Evolutionary conservation across 2,113 vertebrate species (phyloP), one percentile per base, ranked within the genome.

Genomic region (Mustela nigripes): DNA sequence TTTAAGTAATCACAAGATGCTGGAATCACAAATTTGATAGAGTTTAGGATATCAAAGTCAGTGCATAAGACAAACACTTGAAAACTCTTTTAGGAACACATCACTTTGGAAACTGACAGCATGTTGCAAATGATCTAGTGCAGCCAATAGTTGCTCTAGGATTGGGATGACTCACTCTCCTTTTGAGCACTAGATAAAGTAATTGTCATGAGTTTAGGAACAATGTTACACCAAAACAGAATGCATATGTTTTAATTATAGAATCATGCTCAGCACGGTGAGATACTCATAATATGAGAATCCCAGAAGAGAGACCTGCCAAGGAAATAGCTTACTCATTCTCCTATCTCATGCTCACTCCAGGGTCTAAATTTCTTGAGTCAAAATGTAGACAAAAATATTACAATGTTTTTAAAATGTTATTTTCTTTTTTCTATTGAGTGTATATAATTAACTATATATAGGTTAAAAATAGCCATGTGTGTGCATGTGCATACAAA

Each of bases 11-110:
- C 10, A 96, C 26, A 92, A 39, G 14, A 80, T 36, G 50, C 11
- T 22, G 4, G 2, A 90, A 42, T 78, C 16, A 94, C 42, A 88
- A 26, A 3, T 88, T 94, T 89, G 62, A 62, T 53, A 56, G 33
- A 53, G 76, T 76, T 94, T 95, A 79, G 7, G 14, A 74, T 76
- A 31, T 96, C 84, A 95, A 92, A 53, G 10, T 96, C 48, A 90
- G 16, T 19, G 18, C 1, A 45, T 86, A 74, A 36, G 22, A 74
- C 2, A 81, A 86, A 90, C 42, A 86, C n/a, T 91, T 91, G 36
- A 94, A 91, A 39, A 39, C 8, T 73, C 12, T 96, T 14, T 91
- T 63, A 80, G 39, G 58, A 95, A 60, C 1, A 7, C 11, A 69
- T 56, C 16, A 86, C 60, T 83, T 93, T 84, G 31, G 62, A 88